Evolutionary conservation across 1,140 invertebrate species (phyloP).

Genomic region (Homarus americanus): DNA sequence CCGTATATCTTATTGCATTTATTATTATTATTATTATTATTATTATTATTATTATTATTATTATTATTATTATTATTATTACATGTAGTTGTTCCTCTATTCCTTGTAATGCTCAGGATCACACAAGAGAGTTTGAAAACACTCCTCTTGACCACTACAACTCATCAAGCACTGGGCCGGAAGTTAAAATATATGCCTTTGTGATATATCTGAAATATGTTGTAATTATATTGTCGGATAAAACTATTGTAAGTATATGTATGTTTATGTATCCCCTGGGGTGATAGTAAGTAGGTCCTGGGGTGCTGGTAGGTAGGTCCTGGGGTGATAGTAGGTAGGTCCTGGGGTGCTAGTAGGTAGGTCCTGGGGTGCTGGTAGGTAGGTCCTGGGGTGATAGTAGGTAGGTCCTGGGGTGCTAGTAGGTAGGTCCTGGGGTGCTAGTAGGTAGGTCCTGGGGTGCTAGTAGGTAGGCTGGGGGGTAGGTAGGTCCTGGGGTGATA

Average conservation of each 20-base stretch:
- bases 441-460: not conserved
- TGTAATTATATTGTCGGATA: not conserved
- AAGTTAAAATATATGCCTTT: not conserved
- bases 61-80: too few species aligned
- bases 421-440: not conserved
- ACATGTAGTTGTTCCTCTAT: too few species aligned
- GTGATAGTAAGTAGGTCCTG: too few species aligned
- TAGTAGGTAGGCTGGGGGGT: not conserved
- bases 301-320: too few species aligned
- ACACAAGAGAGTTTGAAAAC: too few species aligned
- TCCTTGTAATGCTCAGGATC: too few species aligned
- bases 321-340: not conserved
- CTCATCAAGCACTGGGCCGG: not conserved
- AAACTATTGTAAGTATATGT: not conserved
- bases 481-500: not conserved
- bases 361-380: not conserved
- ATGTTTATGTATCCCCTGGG: too few species aligned
- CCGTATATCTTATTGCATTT: not conserved
- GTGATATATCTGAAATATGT: not conserved
- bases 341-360: not conserved
- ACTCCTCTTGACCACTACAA: too few species aligned
- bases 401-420: not conserved
- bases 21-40: not conserved
- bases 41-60: too few species aligned
- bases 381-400: not conserved